Evolutionary conservation across 2,113 vertebrate genomes (phyloP), one percentile per base, ranked within the genome.

Genomic region (Siphamia tubifer): DNA sequence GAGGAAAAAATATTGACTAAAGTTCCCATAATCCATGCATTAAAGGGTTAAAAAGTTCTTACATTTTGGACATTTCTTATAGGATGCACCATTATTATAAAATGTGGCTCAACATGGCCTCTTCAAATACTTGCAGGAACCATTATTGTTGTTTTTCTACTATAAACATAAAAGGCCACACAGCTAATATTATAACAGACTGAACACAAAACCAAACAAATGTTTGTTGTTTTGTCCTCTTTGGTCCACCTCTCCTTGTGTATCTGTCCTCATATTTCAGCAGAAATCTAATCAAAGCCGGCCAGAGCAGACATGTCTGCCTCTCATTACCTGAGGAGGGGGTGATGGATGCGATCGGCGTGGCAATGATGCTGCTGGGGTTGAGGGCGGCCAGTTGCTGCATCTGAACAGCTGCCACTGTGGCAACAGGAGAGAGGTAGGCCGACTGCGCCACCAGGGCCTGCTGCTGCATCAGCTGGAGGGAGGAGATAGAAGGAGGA

Each of bases 401-500:
- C 95, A 97, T 96, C 90, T 98, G 96, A 61, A 96, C 94, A 0
- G 96, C 94, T 1, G 95, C 96, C 86, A 98, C 95, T 61, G 96
- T 95, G 79, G 95, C 94, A 89, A 98, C 95, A 56, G 96, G 96
- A 89, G 95, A 97, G 86, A 98, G 94, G 92, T 98, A 98, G 84
- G 95, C 94, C 12, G 94, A 95, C 91, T 97, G 96, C n/a, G 96
- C 96, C 64, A 98, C 95, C 88, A 98, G 90, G 39, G 96, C 95
- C 92, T 98, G 96, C 92, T 98, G 96, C 92, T 98, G 96, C 93
- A 96, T 96, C 82, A 97, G 82, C 96, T 98, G 87, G 35, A 45
- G 73, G 5, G 45, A 0, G 8, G 27, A 62, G 6, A 47, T 24
- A 6, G 15, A 19, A 12, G 54, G 62, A 1, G 8, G 19, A 15